A percentile compares a stretch with the other conserved stretches of the same genome.
Conservation (phyloP, 23 tunicate genomes). For the Diplosoma virens region DNA sequence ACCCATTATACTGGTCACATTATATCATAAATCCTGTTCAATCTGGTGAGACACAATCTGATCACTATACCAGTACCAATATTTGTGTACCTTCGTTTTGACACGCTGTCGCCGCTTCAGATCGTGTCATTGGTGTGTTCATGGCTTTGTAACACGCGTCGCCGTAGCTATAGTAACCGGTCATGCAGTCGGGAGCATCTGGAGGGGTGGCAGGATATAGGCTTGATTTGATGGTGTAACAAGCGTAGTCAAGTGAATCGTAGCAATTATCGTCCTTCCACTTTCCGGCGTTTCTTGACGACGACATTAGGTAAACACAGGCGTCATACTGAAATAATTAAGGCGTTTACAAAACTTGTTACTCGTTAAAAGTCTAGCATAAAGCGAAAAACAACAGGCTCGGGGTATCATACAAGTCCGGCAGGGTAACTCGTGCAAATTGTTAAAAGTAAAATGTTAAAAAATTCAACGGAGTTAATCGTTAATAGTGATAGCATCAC, state of each 20-base stretch:
- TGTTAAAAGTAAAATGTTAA: no score
- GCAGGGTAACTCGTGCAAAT: no score
- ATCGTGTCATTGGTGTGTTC: constrained; percentile 15
- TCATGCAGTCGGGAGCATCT: constrained; percentile 20
- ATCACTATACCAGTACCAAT: no score
- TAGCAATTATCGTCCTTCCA: constrained; percentile 64
- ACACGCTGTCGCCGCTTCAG: constrained; percentile 31
- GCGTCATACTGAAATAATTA: neutral
- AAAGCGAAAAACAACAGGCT: no score
- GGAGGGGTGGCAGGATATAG: constrained; percentile 24
- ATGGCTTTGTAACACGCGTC: constrained; percentile 59
- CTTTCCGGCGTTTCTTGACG: constrained; percentile 23
- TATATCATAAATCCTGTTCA: no score
- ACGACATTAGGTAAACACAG: constrained; percentile 16
- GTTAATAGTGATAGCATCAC: no score
- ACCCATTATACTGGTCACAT: no score
- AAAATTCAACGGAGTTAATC: no score
- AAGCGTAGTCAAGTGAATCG: constrained; percentile 21
- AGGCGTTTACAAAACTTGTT: no score
- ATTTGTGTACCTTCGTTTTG: constrained; percentile 43
- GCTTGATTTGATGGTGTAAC: constrained; percentile 18
- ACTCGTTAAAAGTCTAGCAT: no score
- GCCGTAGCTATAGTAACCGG: constrained; percentile 45
- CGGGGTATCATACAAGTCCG: neutral
- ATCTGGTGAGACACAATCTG: no score